These are phyloP conservation scores for Diplolepis rosae DNA, from an alignment of 2,888 invertebrate species.

Conservation along the genomic window DNA sequence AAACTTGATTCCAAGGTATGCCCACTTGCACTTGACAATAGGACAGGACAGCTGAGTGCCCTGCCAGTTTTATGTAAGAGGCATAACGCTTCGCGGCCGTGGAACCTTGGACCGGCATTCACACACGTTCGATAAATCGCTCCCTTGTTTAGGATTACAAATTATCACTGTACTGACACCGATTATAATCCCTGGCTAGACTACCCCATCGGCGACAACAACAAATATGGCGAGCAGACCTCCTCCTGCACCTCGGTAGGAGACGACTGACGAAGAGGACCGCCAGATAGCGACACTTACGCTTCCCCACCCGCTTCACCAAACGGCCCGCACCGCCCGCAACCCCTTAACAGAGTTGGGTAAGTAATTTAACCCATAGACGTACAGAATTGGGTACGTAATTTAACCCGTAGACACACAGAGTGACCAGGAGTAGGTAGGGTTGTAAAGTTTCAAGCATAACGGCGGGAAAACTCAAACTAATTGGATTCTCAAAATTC, in stretches of 20 bases:
- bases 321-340: no score
- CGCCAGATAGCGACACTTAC: conserved; percentile 53
- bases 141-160: conserved; percentile 41
- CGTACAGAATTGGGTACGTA: no score
- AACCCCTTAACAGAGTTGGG: no score
- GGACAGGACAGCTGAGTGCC: conserved; percentile 63
- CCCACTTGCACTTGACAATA: conserved; percentile 50
- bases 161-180: conserved; percentile 39
- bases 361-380: no score
- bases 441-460: no score
- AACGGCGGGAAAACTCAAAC: no score
- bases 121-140: conserved; percentile 32
- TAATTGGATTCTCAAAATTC: no score
- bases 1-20: conserved; percentile 39
- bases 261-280: conserved; percentile 49
- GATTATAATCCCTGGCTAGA: conserved; percentile 52
- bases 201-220: conserved; percentile 85
- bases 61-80: conserved; percentile 57
- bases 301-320: conserved; percentile 3
- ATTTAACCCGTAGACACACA: no score
- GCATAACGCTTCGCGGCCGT: conserved; percentile 49
- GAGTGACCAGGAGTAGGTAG: no score
- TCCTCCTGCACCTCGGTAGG: conserved; percentile 50
- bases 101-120: conserved; percentile 25
- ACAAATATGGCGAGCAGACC: conserved; percentile 84